These are phyloP conservation scores for Tenthredo scrophulariae DNA, from an alignment of 2,888 invertebrate species.

Conservation along the genomic window DNA sequence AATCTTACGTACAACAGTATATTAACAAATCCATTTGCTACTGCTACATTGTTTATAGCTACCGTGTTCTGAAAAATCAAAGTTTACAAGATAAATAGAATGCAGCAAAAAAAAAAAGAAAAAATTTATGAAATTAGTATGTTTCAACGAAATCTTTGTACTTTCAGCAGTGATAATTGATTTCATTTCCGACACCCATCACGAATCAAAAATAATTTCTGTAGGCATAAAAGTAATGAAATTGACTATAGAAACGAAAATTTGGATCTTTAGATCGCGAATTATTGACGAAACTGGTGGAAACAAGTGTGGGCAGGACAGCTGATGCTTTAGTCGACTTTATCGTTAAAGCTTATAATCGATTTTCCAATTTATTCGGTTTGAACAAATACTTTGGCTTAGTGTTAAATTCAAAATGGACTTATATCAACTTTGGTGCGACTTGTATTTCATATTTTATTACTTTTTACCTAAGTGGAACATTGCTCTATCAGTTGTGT, in stretches of 20 bases:
- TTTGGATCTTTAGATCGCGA: neutral
- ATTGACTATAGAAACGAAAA: neutral
- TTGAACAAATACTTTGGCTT: neutral
- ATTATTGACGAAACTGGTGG: neutral
- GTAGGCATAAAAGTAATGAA: neutral
- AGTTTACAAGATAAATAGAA: neutral
- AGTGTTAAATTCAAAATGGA: conserved; percentile 8
- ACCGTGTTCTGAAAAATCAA: conserved; percentile 6
- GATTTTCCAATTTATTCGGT: neutral
- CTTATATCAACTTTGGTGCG: conserved; percentile 32
- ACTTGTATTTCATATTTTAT: conserved; percentile 7
- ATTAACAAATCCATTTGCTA: conserved; percentile 37
- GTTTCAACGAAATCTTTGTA: neutral
- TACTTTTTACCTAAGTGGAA: conserved; percentile 53
- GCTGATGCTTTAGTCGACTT: neutral
- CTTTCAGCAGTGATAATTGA: neutral
- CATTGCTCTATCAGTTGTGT: conserved; percentile 56
- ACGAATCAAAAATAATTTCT: neutral
- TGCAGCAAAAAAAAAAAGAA: neutral
- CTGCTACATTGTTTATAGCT: conserved; percentile 15
- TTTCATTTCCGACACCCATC: neutral
- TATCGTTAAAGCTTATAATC: neutral
- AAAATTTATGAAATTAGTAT: neutral
- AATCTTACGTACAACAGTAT: conserved; percentile 57
- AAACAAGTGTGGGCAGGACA: neutral